These are phyloP conservation scores for Phthorimaea operculella DNA, from an alignment of 1,140 invertebrate genomes.

Conservation along the genomic window DNA sequence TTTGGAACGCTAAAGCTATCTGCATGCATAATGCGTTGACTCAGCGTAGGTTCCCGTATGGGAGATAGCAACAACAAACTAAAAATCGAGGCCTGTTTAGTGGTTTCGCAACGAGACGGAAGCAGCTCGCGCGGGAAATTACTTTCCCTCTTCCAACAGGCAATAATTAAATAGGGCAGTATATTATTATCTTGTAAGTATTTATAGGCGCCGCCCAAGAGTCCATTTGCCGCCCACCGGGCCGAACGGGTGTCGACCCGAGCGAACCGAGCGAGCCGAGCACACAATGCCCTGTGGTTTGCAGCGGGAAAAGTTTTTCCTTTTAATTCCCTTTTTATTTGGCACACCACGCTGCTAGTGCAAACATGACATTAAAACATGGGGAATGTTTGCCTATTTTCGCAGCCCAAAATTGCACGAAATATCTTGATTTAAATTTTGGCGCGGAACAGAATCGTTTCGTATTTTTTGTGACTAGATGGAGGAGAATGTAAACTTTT, in stretches of 20 bases:
- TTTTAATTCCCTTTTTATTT: slow-evolving; percentile 8
- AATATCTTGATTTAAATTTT: no score
- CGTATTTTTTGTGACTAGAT: no score
- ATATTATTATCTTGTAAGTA: slow-evolving; percentile 42
- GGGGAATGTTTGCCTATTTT: background rate
- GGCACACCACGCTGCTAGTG: slow-evolving; percentile 1
- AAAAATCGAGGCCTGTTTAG: no score
- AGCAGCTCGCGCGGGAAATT: slow-evolving; percentile 11
- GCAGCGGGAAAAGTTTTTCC: slow-evolving; percentile 15
- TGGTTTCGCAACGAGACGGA: background rate
- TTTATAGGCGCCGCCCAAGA: slow-evolving; percentile 41
- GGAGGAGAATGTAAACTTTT: no score
- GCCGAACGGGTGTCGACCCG: slow-evolving; percentile 40
- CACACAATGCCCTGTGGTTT: slow-evolving; percentile 20
- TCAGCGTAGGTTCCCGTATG: no score
- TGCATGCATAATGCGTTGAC: no score
- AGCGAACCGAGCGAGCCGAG: background rate
- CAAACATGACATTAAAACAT: background rate
- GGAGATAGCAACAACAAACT: no score
- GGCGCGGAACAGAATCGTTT: no score
- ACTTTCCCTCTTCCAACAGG: slow-evolving; percentile 33
- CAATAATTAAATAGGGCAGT: slow-evolving; percentile 48
- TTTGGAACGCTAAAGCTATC: no score
- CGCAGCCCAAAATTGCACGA: no score
- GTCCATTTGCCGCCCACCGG: slow-evolving; percentile 49